phyloP scores from a whole-genome alignment of 2,888 invertebrate species.

The Mythimna albipuncta region DNA sequence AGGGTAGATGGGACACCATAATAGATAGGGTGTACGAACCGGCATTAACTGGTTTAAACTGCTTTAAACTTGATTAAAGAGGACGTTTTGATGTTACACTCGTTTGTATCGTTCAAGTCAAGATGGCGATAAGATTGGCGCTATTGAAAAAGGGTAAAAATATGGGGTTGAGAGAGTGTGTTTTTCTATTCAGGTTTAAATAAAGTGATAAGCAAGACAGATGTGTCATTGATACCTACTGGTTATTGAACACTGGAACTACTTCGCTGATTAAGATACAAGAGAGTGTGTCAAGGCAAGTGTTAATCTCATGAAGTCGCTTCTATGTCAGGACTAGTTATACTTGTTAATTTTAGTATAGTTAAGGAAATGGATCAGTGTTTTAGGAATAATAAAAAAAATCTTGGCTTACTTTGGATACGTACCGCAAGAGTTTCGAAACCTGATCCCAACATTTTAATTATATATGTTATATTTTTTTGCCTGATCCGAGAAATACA shows the following conservation, averaged over 20 bases:
- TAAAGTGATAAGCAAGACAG: conserved; percentile 4
- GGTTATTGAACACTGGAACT: conserved; percentile 1
- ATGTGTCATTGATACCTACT: neutral
- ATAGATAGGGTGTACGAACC: conserved; percentile 61
- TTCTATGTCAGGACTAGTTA: too few relatives aligned
- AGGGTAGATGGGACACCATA: conserved; percentile 64
- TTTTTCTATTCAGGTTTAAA: conserved; percentile 19
- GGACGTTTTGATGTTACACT: conserved; percentile 61
- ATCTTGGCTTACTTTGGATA: too few relatives aligned
- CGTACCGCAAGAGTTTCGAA: too few relatives aligned
- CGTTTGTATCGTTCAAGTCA: conserved; percentile 63
- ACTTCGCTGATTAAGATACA: neutral
- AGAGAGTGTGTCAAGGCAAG: too few relatives aligned
- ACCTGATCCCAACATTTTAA: too few relatives aligned
- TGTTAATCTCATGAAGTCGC: too few relatives aligned
- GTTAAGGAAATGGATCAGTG: too few relatives aligned
- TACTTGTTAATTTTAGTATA: too few relatives aligned
- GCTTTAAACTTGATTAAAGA: conserved; percentile 66
- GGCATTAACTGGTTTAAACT: conserved; percentile 59
- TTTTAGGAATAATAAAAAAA: too few relatives aligned
- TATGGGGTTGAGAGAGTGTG: conserved; percentile 2
- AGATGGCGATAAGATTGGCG: conserved; percentile 55
- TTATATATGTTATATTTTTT: too few relatives aligned
- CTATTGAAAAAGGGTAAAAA: conserved; percentile 45
- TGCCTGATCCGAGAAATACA: too few relatives aligned